Evolutionary conservation across 2,797 vertebrate genomes (phyloP).

Genomic region (Halcyon chelicuti): DNA sequence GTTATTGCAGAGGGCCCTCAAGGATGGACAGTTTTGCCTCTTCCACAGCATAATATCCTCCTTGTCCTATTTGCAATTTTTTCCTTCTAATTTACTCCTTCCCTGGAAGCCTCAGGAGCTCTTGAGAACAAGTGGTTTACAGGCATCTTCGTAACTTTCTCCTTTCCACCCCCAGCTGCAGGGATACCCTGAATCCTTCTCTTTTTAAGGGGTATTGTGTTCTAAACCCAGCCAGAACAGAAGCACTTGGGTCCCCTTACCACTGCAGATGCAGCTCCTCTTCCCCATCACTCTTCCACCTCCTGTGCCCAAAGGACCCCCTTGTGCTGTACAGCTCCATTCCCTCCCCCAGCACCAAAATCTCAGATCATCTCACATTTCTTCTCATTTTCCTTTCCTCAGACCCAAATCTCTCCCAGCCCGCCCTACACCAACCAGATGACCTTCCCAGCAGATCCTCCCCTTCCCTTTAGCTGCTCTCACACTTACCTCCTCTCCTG

Average conservation of each 20-base stretch:
- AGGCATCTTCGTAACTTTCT: neutral
- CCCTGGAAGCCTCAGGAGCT: neutral
- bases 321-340: neutral
- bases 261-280: neutral
- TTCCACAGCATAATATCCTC: neutral
- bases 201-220: neutral
- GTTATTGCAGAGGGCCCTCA: neutral
- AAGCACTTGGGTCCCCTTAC: neutral
- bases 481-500: neutral
- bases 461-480: neutral
- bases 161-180: neutral
- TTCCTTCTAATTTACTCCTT: neutral
- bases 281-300: neutral
- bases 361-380: neutral
- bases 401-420: neutral
- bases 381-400: neutral
- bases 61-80: neutral
- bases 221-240: neutral
- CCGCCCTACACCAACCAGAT: neutral
- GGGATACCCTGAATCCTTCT: neutral
- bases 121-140: neutral
- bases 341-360: neutral
- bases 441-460: neutral
- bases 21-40: neutral
- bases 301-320: neutral